Conservation (phyloP, 2,888 invertebrate genomes). For the Drosophila subsilvestris region DNA sequence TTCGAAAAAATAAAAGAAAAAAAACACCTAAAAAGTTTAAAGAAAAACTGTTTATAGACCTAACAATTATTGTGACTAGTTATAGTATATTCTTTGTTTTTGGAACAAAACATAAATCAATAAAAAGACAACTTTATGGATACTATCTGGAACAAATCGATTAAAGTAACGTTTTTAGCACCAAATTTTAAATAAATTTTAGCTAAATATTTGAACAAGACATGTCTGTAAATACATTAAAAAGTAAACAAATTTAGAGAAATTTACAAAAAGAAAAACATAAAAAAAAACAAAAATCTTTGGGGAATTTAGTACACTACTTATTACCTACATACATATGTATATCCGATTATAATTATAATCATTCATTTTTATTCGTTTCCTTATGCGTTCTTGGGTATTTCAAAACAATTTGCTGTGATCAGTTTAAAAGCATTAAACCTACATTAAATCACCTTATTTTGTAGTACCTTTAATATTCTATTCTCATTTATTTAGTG, state of each 20-base stretch:
- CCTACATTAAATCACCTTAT: slow-evolving; percentile 32
- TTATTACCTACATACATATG: background rate
- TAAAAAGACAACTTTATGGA: slow-evolving; percentile 11
- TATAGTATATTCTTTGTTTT: slow-evolving; percentile 26
- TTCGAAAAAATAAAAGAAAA: slow-evolving; percentile 16
- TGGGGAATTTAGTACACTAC: slow-evolving; percentile 5
- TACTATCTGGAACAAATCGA: slow-evolving; percentile 7
- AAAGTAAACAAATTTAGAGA: slow-evolving; percentile 22
- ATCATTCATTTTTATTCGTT: slow-evolving; percentile 20
- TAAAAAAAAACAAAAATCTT: background rate
- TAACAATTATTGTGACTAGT: slow-evolving; percentile 37
- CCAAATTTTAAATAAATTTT: slow-evolving; percentile 33
- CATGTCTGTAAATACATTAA: slow-evolving; percentile 61
- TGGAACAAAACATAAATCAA: slow-evolving; percentile 2
- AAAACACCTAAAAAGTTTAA: slow-evolving; percentile 18
- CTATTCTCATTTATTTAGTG: slow-evolving; percentile 66
- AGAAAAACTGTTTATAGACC: slow-evolving; percentile 29
- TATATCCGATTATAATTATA: background rate
- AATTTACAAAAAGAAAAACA: slow-evolving; percentile 23
- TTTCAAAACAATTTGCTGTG: slow-evolving; percentile 71
- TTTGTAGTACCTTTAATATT: slow-evolving; percentile 38
- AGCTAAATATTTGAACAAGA: slow-evolving; percentile 53
- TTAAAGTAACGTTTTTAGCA: slow-evolving; percentile 24
- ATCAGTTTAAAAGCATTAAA: slow-evolving; percentile 67
- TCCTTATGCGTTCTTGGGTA: slow-evolving; percentile 56